Percentiles rank a stretch among this genome's conserved stretches.
phyloP scores from a whole-genome alignment of 1,140 invertebrate genomes.

The Akabosia matsudoensis region DNA sequence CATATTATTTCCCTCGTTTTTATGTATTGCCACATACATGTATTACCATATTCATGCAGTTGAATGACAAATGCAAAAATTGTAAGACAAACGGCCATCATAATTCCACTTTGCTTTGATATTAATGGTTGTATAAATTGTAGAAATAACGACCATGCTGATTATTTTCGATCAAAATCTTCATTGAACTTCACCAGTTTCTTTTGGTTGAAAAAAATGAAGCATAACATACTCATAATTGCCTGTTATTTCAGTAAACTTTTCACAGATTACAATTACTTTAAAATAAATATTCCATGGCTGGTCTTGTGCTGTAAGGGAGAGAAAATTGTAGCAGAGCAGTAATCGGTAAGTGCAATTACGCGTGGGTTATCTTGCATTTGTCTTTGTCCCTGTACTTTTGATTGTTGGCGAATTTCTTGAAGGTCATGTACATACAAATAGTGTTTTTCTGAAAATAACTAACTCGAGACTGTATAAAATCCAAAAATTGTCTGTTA shows the following conservation, averaged over 20 bases:
- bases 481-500: too few species aligned
- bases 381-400: not conserved
- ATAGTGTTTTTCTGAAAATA: too few species aligned
- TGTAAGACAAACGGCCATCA: not conserved
- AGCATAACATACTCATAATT: not conserved
- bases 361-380: not conserved
- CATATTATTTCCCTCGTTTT: too few species aligned
- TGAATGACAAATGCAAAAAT: not conserved
- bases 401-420: not conserved
- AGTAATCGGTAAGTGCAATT: too few species aligned
- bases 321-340: too few species aligned
- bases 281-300: too few species aligned
- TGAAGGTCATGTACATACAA: not conserved
- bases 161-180: conserved; percentile 13
- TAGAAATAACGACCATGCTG: conserved; percentile 16
- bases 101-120: not conserved
- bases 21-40: too few species aligned
- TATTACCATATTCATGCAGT: too few species aligned
- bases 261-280: too few species aligned
- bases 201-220: not conserved
- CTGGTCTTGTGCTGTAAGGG: too few species aligned
- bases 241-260: not conserved
- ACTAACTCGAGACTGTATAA: too few species aligned
- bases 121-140: not conserved
- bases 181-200: not conserved